Evolutionary conservation across 2,888 invertebrate species (phyloP), one percentile per base, ranked within the genome.

Genomic region (Bedellia somnulentella): DNA sequence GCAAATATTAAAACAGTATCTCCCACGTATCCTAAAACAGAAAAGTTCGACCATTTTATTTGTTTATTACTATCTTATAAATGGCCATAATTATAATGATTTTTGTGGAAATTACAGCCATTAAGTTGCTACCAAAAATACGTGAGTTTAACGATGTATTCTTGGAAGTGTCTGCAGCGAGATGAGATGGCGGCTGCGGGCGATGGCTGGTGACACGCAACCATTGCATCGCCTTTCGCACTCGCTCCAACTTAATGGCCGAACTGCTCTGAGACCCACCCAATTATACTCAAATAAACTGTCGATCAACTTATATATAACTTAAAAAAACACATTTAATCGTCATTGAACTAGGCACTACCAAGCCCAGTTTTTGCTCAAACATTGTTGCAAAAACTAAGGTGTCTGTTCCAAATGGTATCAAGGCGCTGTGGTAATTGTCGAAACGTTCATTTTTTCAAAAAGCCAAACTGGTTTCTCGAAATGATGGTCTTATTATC

Each of bases 121-220:
- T 75, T 75, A 75, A 61, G 59, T 56, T 66, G 75, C 75, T 75
- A 75, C 75, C 75, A 73, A 75, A 75, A 63, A 70, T 73, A 73
- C 68, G 64, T 68, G 66, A 68, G 61, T 68, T 71, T 71, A 75
- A 75, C 73, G 70, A 75, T 52, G 66, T 66, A 60, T 75, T 73
- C 75, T 63, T 48, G 62, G 75, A 75, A 73, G 47, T 57, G 57
- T 57, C 58, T 48, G 56, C 38, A 41, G 46, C 47, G 57, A 58
- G 55, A 51, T 45, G 45, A 44, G 44, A 42, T 15, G 10, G 26
- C 11, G 2, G 47, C 63, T 58, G 57, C 38, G 52, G 62, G 60
- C 60, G 49, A 40, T 46, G 50, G 46, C 45, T 44, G 38, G 42
- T 45, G 47, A 43, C 29, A 30, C 44, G 52, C 61, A 58, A 29